Conservation (phyloP, 2,888 invertebrate genomes). For the Hirtodrosophila confusa region DNA sequence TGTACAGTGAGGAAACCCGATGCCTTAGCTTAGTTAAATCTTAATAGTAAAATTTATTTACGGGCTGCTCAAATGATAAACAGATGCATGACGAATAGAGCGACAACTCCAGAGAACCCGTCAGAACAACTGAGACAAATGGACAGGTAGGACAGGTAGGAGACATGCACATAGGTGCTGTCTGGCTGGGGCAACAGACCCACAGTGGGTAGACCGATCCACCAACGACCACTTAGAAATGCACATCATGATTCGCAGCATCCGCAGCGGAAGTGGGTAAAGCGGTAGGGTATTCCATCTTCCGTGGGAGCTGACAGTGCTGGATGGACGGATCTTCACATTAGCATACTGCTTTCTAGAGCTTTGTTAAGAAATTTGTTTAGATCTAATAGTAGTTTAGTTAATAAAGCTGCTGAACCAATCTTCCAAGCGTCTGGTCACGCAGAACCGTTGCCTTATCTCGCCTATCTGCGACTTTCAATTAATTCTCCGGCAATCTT, state of each 20-base stretch:
- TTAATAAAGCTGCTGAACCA: too few relatives aligned
- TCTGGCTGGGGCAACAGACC: conserved; percentile 20
- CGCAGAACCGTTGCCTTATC: background rate
- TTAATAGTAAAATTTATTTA: background rate
- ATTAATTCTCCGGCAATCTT: conserved; percentile 43
- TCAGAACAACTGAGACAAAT: conserved; percentile 7
- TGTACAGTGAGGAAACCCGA: conserved; percentile 8
- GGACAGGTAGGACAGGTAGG: conserved; percentile 10
- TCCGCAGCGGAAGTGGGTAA: conserved; percentile 71
- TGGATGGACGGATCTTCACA: background rate
- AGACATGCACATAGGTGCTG: background rate
- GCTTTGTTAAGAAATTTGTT: background rate
- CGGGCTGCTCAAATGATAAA: conserved; percentile 12
- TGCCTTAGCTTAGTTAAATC: background rate
- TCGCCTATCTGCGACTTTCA: conserved; percentile 31
- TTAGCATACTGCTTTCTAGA: conserved; percentile 3
- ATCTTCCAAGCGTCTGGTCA: conserved; percentile 11
- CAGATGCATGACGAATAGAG: conserved; percentile 24
- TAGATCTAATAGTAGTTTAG: background rate
- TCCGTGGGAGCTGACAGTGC: conserved; percentile 45
- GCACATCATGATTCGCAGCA: conserved; percentile 33
- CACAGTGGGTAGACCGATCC: conserved; percentile 44
- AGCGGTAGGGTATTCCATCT: conserved; percentile 20
- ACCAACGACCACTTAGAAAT: conserved; percentile 19
- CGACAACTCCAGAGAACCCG: conserved; percentile 16